Evolutionary conservation across 2,888 invertebrate genomes (phyloP), one percentile per base, ranked within the genome.

Genomic region (Shargacucullia verbasci): DNA sequence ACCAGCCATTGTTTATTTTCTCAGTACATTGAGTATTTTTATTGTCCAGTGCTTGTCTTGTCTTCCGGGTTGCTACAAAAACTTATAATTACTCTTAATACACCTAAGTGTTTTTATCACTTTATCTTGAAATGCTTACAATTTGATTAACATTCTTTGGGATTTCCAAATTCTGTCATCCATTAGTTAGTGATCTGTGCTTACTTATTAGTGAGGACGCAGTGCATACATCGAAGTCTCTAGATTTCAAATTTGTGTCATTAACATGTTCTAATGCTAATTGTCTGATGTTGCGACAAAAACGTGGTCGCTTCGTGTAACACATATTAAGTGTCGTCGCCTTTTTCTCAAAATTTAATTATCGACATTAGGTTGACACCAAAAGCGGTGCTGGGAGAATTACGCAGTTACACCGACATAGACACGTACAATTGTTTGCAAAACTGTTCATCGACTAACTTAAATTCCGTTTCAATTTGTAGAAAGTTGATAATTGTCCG

Each of bases 281-380:
- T 92, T 92, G 90, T 63, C 68, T 9, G 78, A 73, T 70, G 81
- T 83, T 86, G 84, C 85, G 86, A 86, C 89, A 85, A 88, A 76
- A 87, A 83, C n/a, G 78, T 79, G 70, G 79, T 76, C 79, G 80
- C 77, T 83, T 88, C 93, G 89, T 92, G 92, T 90, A 86, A 87
- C 85, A 88, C 89, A 88, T 92, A 92, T 92, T 90, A 89, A 85
- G 82, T 79, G 82, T 79, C 79, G 83, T 80, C 82, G 81, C 76
- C 83, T 88, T 89, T 87, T 89, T 86, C 84, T 85, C 87, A 86
- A 91, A 90, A 89, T 91, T 92, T 92, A 92, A 92, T 94, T 94
- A 94, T 91, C 92, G 70, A 78, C 85, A 88, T 91, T 88, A 88
- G 85, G 76, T 76, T 86, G 91, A 89, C 91, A 90, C 89, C 86